phyloP scores from a whole-genome alignment of 2,797 vertebrate genomes.

The Nannoperca australis region DNA sequence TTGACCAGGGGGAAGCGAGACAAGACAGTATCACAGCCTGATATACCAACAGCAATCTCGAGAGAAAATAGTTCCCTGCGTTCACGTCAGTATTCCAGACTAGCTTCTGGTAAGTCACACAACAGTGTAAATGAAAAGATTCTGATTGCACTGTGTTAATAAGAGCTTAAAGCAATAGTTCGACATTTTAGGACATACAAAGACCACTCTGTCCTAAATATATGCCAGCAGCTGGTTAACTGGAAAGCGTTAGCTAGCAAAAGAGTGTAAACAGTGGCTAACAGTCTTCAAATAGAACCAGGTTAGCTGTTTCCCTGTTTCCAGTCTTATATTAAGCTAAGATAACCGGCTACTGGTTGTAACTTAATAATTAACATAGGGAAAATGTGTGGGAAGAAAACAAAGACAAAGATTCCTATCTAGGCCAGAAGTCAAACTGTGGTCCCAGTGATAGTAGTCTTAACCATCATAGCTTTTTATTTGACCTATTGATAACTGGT shows the following conservation, averaged over 20 bases:
- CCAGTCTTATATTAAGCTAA: too few relatives aligned
- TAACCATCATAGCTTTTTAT: not conserved
- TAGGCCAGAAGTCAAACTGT: not conserved
- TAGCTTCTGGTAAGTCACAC: slow-evolving; percentile 89
- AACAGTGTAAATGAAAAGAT: not conserved
- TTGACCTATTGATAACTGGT: not conserved
- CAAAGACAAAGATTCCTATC: not conserved
- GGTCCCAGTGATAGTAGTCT: not conserved
- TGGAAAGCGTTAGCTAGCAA: not conserved
- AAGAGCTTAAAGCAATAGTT: not conserved
- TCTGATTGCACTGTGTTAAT: not conserved
- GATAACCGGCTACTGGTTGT: not conserved
- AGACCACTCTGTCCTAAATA: slow-evolving; percentile 1
- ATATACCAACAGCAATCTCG: slow-evolving; percentile 90
- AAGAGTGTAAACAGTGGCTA: not conserved
- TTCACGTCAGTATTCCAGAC: slow-evolving; percentile 86
- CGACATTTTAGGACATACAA: not conserved
- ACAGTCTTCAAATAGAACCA: too few relatives aligned
- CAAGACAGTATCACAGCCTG: slow-evolving; percentile 92
- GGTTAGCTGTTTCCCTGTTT: too few relatives aligned
- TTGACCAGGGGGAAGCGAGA: slow-evolving; percentile 90
- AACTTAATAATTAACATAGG: not conserved
- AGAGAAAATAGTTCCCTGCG: slow-evolving; percentile 86
- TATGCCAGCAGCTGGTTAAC: not conserved
- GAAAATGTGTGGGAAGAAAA: slow-evolving; percentile 1